Evolutionary conservation across 2,888 invertebrate genomes (phyloP), one percentile per base, ranked within the genome.

Genomic region (Tetragonula carbonaria): DNA sequence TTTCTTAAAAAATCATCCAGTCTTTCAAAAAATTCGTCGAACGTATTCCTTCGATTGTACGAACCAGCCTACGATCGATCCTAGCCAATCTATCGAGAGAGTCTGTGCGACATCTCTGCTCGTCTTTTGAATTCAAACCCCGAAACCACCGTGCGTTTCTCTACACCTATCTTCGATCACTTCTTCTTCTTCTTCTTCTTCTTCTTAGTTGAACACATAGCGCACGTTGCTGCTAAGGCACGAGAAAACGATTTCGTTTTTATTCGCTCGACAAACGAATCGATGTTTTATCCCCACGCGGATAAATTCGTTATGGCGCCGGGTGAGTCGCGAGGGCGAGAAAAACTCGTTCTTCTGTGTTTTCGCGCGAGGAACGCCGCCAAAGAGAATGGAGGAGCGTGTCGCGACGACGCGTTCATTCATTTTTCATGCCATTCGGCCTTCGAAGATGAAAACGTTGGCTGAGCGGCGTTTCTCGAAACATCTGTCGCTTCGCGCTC

Each of bases 361-460:
- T 45, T 13, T 45, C 45, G 45, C 45, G 16, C 16, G 66, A 63
- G 23, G 5, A 21, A 57, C 45, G 45, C 45, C 45, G 53, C 55
- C 67, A 50, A 18, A 59, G 72, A 21, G 21, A 18, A 16, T 16
- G 51, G 57, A 4, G n/a, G 18, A n/a, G 76, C 55, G 75, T 76
- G 70, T 38, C 55, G 55, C n/a, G 45, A 74, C 16, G 72, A 59
- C 62, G 72, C 70, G 73, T 79, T 86, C 87, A 86, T 87, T 85
- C 82, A 90, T 90, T 74, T 90, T 90, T 91, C 86, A 91, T 86
- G 79, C 55, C 55, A 28, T 71, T 38, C 21, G 3, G 55, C n/a
- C 28, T 28, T 53, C 18, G 4, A 11, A 18, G 18, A 50, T 0
- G 23, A 23, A 0, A 18, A 28, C 23, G 18, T 51, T 33, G 33